These are phyloP conservation scores for Dendrolimus houi DNA, from an alignment of 2,888 invertebrate species.

Conservation along the genomic window DNA sequence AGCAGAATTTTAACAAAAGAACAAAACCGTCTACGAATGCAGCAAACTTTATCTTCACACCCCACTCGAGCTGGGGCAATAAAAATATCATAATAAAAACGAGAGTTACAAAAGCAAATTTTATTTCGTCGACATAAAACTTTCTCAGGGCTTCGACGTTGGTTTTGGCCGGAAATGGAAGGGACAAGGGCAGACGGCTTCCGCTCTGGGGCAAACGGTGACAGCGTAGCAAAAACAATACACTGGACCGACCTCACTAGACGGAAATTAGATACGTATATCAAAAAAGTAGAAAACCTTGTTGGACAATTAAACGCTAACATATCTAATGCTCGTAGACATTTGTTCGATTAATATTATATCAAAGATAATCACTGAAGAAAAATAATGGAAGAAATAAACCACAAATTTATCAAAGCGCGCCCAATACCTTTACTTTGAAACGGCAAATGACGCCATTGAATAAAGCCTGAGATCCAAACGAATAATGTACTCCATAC, in stretches of 20 bases:
- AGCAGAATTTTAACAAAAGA: not conserved
- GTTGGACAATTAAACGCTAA: slow-evolving; percentile 17
- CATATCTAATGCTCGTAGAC: slow-evolving; percentile 1
- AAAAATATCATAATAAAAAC: slow-evolving; percentile 4
- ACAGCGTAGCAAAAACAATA: slow-evolving; percentile 42
- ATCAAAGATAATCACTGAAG: no score
- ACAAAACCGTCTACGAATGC: not conserved
- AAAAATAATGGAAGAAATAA: slow-evolving; percentile 12
- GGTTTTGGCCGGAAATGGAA: slow-evolving; percentile 56
- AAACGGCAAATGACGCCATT: slow-evolving; percentile 51
- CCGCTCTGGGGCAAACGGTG: slow-evolving; percentile 45
- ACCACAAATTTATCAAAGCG: slow-evolving; percentile 27
- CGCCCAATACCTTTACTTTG: slow-evolving; percentile 25
- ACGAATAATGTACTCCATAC: slow-evolving; percentile 65
- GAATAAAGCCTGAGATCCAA: slow-evolving; percentile 55
- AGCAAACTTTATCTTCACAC: not conserved
- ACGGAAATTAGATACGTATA: slow-evolving; percentile 53
- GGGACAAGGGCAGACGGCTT: slow-evolving; percentile 58
- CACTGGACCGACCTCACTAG: slow-evolving; percentile 17
- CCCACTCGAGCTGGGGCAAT: not conserved
- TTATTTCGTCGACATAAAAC: slow-evolving; percentile 33
- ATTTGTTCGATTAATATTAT: slow-evolving; percentile 8
- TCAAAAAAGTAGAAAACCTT: slow-evolving; percentile 39
- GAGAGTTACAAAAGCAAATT: slow-evolving; percentile 19
- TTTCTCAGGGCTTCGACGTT: slow-evolving; percentile 34